Percentiles rank a stretch among this genome's conserved stretches.
phyloP scores from a whole-genome alignment of 2,888 invertebrate genomes.

The Caenorhabditis panamensis region DNA sequence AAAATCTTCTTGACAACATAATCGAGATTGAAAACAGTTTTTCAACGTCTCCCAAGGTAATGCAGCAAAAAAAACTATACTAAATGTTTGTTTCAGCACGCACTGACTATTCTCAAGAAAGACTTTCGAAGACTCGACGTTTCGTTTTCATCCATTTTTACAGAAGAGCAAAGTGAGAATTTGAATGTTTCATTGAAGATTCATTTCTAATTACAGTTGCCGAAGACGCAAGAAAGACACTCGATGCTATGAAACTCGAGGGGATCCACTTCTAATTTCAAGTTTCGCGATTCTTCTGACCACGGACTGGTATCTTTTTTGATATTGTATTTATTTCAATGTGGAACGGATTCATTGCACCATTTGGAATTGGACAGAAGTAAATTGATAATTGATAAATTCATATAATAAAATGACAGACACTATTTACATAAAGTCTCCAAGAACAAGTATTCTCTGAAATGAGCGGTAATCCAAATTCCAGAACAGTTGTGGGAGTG shows the following conservation, averaged over 20 bases:
- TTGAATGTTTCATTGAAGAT: background rate
- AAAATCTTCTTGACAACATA: conserved; percentile 13
- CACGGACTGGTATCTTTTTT: no score
- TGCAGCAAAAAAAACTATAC: no score
- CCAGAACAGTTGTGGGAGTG: background rate
- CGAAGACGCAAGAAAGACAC: background rate
- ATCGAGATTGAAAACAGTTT: background rate
- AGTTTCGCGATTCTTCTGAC: no score
- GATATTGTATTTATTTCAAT: no score
- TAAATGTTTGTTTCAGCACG: no score
- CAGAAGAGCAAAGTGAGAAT: conserved; percentile 34
- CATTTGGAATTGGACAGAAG: background rate
- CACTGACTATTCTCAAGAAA: no score
- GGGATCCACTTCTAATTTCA: background rate
- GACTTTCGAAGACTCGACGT: conserved; percentile 9
- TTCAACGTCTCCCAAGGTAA: no score
- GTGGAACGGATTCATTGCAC: background rate
- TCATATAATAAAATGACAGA: conserved; percentile 13
- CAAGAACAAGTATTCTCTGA: background rate
- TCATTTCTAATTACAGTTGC: background rate
- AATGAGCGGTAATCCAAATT: no score
- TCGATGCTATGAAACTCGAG: background rate
- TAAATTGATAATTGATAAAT: background rate
- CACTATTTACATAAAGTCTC: conserved; percentile 18
- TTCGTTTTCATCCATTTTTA: conserved; percentile 13